phyloP scores from a whole-genome alignment of 2,797 vertebrate species.

The Siniperca obscura region DNA sequence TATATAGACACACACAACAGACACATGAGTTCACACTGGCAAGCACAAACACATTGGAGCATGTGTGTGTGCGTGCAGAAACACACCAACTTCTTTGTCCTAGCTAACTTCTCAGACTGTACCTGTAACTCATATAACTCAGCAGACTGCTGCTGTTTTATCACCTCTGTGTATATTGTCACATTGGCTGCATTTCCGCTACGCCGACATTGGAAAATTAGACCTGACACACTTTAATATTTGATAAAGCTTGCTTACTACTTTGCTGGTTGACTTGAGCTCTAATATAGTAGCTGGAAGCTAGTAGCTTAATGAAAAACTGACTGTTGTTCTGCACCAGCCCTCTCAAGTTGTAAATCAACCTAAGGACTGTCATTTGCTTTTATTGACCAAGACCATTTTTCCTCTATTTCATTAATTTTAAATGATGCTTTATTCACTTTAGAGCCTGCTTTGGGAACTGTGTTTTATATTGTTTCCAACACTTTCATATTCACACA shows the following conservation, averaged over 20 bases:
- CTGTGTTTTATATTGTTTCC: constrained; percentile 66
- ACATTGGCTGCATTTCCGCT: constrained; percentile 38
- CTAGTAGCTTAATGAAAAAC: constrained; percentile 59
- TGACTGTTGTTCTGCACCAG: constrained; percentile 44
- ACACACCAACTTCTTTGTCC: constrained; percentile 18
- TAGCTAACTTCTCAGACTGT: constrained; percentile 22
- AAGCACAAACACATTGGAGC: background rate
- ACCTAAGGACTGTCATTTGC: constrained; percentile 66
- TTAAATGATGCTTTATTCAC: constrained; percentile 75
- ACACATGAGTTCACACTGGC: background rate
- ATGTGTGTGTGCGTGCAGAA: background rate
- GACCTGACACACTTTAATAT: constrained; percentile 72
- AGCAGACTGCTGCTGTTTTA: constrained; percentile 45
- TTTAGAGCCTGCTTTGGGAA: constrained; percentile 64
- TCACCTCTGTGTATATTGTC: constrained; percentile 49
- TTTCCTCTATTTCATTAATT: constrained; percentile 77
- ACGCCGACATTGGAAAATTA: constrained; percentile 55
- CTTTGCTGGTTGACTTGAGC: constrained; percentile 42
- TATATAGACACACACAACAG: background rate
- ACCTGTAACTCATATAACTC: constrained; percentile 31
- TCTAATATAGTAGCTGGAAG: constrained; percentile 56
- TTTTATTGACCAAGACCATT: constrained; percentile 74
- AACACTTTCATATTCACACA: constrained; percentile 60
- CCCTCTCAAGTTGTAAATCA: constrained; percentile 66
- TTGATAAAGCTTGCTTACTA: constrained; percentile 67